phyloP scores from a whole-genome alignment of 2,113 vertebrate genomes.

The Periophthalmus modestus region DNA sequence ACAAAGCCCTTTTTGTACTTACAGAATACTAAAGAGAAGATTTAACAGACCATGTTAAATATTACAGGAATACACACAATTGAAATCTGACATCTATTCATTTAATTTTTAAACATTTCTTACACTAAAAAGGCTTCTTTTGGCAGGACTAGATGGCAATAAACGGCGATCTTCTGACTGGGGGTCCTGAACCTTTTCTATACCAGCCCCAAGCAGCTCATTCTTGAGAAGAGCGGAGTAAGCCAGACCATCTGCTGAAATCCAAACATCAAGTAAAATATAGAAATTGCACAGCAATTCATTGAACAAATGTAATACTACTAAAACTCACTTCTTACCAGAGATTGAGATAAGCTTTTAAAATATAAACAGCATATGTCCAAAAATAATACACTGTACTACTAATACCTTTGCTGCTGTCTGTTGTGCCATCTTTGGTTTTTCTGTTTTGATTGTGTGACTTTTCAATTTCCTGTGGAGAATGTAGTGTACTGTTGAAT shows the following conservation, averaged over 20 bases:
- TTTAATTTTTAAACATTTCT: conserved; percentile 11
- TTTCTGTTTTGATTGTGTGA: conserved; percentile 97
- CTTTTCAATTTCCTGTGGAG: conserved; percentile 93
- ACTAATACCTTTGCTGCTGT: conserved; percentile 90
- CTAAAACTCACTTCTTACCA: too few relatives aligned
- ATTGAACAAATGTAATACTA: conserved; percentile 24
- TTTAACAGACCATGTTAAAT: too few relatives aligned
- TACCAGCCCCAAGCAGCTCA: conserved; percentile 92
- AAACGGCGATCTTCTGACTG: conserved; percentile 94
- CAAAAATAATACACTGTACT: background rate
- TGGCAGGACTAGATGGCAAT: conserved; percentile 91
- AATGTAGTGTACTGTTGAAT: conserved; percentile 12
- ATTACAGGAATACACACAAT: too few relatives aligned
- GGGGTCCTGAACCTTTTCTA: conserved; percentile 96
- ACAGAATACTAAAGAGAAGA: conserved; percentile 89
- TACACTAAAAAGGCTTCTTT: conserved; percentile 95
- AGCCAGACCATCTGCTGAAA: conserved; percentile 86
- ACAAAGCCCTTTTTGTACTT: conserved; percentile 89
- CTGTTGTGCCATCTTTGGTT: conserved; percentile 95
- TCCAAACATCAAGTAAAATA: conserved; percentile 16
- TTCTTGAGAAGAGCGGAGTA: conserved; percentile 98
- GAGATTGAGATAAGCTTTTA: too few relatives aligned
- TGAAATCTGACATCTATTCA: background rate
- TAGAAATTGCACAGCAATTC: conserved; percentile 25
- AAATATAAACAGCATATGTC: too few relatives aligned